Percentiles rank a stretch among this genome's conserved stretches.
Conservation (phyloP, 2,888 invertebrate species). For the Agriotes lineatus region DNA sequence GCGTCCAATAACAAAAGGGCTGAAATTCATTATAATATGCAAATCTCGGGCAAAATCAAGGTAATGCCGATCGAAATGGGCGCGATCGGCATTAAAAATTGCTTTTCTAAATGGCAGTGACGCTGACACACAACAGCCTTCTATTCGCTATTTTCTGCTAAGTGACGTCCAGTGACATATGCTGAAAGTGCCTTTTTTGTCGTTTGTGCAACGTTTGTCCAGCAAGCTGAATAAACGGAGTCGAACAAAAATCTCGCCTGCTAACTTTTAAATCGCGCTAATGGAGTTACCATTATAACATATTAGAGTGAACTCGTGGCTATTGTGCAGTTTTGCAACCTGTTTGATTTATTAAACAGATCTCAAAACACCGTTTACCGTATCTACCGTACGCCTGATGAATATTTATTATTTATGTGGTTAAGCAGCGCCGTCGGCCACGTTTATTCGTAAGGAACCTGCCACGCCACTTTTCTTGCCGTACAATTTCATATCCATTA, state of each 20-base stretch:
- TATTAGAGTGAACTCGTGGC: slow-evolving; percentile 31
- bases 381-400: slow-evolving; percentile 31
- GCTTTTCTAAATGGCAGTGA: slow-evolving; percentile 4
- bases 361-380: slow-evolving; percentile 32
- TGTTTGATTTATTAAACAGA: slow-evolving; percentile 36
- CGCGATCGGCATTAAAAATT: no score
- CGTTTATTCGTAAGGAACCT: slow-evolving; percentile 25
- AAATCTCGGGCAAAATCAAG: no score
- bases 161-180: slow-evolving; percentile 14
- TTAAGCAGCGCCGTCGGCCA: slow-evolving; percentile 22
- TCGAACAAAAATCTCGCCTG: slow-evolving; percentile 16
- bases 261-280: slow-evolving; percentile 20
- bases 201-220: slow-evolving; percentile 4
- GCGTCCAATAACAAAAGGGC: no score
- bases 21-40: no score
- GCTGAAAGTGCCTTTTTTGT: slow-evolving; percentile 16
- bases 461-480: slow-evolving; percentile 1
- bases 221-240: background rate
- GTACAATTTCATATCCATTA: background rate
- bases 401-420: slow-evolving; percentile 33
- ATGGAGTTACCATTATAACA: slow-evolving; percentile 34
- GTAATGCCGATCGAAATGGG: no score
- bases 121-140: slow-evolving; percentile 12
- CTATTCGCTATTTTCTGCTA: background rate
- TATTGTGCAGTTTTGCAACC: slow-evolving; percentile 37